Base-by-base conservation (phyloP, 2,113 vertebrate genomes). In the Mesembrinibis cayennensis region DNA sequence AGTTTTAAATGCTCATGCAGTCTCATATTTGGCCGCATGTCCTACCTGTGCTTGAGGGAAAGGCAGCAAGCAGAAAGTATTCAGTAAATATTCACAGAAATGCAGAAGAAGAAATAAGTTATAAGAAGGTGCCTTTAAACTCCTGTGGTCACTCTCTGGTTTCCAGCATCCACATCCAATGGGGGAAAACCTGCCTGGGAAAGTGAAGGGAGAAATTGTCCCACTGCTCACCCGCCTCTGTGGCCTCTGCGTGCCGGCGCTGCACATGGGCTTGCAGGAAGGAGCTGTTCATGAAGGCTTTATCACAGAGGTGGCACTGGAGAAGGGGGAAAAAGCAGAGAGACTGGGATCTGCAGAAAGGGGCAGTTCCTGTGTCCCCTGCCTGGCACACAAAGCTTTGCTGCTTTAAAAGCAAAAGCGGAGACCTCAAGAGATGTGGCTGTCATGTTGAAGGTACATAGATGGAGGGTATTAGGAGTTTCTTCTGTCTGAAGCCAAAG, bases 251-350 rank as follows among this genome's bases (percentile, higher is more conserved):
- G 6, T 98, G 98, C 36, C 96, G 89, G n/a, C 94, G 97, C 67
- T 97, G 96, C n/a, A 98, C 25, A 10, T 99, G 98, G 50, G 89
- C 96, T 92, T 96, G 98, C 74, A 99, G 96, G 70, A 97, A 98
- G 83, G 97, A 97, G 76, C 96, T 91, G 16, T 97, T 98, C 96
- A 98, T 67, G 81, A 98, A 99, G 21, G 96, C 95, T 96, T 98
- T 99, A 62, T 98, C 97, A 85, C 98, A 99, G 71, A 98, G 83
- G 50, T 98, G 98, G 91, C 98, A 98, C 98, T 99, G 83, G 34
- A 90, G 55, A 81, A 14, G 7, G 47, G 15, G 12, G 38, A 59
- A 66, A 21, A 36, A 69, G 25, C 3, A 6, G 52, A 83, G 21
- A 6, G 22, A 8, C 15, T n/a, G 29, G 18, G 23, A 13, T 27